Conservation (phyloP, 2,888 invertebrate genomes). For the Megamerina dolium region DNA sequence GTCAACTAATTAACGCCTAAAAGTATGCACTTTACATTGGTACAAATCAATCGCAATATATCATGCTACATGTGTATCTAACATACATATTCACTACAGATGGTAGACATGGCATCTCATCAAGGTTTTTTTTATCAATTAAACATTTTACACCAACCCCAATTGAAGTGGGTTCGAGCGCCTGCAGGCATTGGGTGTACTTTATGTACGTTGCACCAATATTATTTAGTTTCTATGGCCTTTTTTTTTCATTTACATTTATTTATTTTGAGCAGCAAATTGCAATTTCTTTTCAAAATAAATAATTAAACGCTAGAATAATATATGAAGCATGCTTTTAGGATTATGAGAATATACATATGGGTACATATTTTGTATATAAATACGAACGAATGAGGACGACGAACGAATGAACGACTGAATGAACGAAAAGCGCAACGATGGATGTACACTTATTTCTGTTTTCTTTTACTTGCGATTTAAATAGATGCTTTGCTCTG, state of each 20-base stretch:
- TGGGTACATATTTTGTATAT: background rate
- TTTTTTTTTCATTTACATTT: conserved; percentile 11
- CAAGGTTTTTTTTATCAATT: conserved; percentile 16
- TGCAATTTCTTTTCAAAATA: conserved; percentile 33
- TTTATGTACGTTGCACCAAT: conserved; percentile 24
- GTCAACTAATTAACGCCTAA: conserved; percentile 43
- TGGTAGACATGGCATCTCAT: no score
- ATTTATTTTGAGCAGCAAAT: conserved; percentile 9
- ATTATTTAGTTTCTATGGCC: conserved; percentile 14
- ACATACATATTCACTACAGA: no score
- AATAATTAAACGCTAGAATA: conserved; percentile 45
- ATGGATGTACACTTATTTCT: no score
- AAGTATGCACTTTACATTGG: conserved; percentile 17
- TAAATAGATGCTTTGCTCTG: no score
- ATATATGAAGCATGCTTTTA: conserved; percentile 39
- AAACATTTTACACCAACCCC: conserved; percentile 15
- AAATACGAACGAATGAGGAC: background rate
- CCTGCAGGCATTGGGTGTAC: no score
- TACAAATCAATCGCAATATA: background rate
- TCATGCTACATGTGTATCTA: no score
- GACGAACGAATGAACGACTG: no score
- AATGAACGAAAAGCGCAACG: no score
- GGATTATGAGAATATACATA: conserved; percentile 31
- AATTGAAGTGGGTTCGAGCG: conserved; percentile 10
- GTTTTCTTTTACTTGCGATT: no score